Conservation (phyloP, 2,888 invertebrate genomes). For the Eristalis pertinax region DNA sequence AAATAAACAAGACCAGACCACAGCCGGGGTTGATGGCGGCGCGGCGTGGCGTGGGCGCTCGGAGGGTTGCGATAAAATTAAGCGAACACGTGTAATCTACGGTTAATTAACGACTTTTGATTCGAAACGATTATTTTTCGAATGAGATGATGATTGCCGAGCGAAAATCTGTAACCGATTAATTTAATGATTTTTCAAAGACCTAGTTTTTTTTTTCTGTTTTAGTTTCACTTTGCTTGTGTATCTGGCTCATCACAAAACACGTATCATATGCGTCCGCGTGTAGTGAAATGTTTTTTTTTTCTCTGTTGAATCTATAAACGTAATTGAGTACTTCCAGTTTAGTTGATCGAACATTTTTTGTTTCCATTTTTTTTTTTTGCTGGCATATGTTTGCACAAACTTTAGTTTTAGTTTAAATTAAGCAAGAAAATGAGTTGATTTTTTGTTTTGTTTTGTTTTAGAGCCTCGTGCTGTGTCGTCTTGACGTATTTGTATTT, state of each 20-base stretch:
- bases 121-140: conserved; percentile 55
- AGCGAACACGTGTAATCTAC: conserved; percentile 44
- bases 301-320: background rate
- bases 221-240: background rate
- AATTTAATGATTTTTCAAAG: conserved; percentile 26
- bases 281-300: conserved; percentile 29
- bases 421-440: conserved; percentile 4
- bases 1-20: background rate
- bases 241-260: background rate
- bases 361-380: conserved; percentile 15
- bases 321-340: conserved; percentile 27
- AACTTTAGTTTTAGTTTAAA: conserved; percentile 8
- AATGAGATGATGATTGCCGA: conserved; percentile 47
- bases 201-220: background rate
- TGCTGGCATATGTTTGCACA: conserved; percentile 52
- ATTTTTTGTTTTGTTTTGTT: conserved; percentile 12
- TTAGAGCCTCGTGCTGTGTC: conserved; percentile 44
- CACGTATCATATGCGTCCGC: conserved; percentile 29
- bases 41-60: background rate
- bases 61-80: conserved; percentile 14
- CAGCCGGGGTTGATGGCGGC: background rate
- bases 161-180: conserved; percentile 32
- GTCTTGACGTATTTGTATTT: conserved; percentile 28
- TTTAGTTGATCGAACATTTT: conserved; percentile 26
- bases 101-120: conserved; percentile 50